Percentiles rank a stretch among this genome's conserved stretches.
phyloP scores from a whole-genome alignment of 2,113 vertebrate species.

The Cygnus atratus region DNA sequence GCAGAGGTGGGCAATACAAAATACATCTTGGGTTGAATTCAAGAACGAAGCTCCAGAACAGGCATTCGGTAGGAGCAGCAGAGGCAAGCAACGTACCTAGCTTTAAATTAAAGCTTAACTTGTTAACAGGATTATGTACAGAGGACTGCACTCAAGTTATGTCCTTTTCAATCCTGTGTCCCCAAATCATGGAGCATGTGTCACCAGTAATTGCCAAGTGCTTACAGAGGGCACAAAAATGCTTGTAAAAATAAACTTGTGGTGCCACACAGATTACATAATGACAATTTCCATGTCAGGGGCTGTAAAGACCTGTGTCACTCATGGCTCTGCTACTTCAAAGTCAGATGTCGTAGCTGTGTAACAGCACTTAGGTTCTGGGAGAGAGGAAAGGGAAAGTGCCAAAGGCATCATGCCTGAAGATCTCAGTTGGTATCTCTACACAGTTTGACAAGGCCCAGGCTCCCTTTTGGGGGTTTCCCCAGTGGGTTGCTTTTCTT shows the following conservation, averaged over 20 bases:
- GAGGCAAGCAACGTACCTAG: neutral
- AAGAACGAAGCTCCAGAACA: neutral
- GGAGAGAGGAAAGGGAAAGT: neutral
- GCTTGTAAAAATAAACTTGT: slow-evolving; percentile 26
- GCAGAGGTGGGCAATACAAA: neutral
- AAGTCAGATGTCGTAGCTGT: neutral
- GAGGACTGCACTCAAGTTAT: neutral
- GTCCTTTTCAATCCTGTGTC: slow-evolving; percentile 22
- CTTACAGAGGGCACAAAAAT: slow-evolving; percentile 11
- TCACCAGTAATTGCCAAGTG: slow-evolving; percentile 19
- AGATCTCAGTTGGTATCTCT: neutral
- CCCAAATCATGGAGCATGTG: neutral
- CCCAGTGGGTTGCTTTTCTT: neutral
- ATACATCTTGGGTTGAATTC: neutral
- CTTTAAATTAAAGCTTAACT: slow-evolving; percentile 3
- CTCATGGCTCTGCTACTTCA: neutral
- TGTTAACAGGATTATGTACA: neutral
- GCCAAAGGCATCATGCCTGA: neutral
- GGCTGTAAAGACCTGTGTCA: slow-evolving; percentile 40
- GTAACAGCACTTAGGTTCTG: neutral
- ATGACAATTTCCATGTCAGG: slow-evolving; percentile 15
- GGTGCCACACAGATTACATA: slow-evolving; percentile 16
- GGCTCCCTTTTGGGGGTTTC: neutral
- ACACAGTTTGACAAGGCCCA: neutral
- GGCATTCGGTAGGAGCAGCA: neutral